Conservation (phyloP, 2,797 vertebrate genomes). For the Myoxocephalus aenaeus region DNA sequence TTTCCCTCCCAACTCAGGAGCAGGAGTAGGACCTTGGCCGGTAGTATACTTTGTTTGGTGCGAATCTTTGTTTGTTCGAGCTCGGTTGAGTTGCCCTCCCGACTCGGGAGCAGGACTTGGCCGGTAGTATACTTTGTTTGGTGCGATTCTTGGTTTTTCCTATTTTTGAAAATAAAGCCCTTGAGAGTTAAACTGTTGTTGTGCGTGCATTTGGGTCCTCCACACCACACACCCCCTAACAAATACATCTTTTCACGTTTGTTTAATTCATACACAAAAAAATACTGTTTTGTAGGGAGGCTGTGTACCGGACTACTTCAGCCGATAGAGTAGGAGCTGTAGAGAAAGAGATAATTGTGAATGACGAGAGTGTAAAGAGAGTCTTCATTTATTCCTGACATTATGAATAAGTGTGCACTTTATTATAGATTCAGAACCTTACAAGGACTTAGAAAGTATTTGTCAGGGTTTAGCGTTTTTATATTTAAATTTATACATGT, state of each 20-base stretch:
- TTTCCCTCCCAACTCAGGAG: no score
- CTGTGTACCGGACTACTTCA: neutral
- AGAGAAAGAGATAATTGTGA: neutral
- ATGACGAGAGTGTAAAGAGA: neutral
- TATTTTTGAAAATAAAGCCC: no score
- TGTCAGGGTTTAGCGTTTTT: constrained; percentile 46
- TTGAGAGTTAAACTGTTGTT: no score
- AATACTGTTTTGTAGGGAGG: fast-evolving
- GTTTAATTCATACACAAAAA: neutral
- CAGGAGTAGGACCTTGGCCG: no score
- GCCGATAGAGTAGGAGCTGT: neutral
- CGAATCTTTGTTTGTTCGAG: no score
- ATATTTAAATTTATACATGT: constrained; percentile 16
- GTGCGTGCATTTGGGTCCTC: no score
- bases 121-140: no score
- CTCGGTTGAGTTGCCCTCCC: no score
- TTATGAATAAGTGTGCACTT: constrained; percentile 19
- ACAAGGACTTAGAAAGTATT: constrained; percentile 45
- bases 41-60: no score
- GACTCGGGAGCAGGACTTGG: no score
- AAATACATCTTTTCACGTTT: neutral
- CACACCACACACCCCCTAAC: no score
- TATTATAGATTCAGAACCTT: constrained; percentile 30
- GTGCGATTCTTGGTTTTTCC: no score
- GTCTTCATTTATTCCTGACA: neutral